phyloP scores from a whole-genome alignment of 2,797 vertebrate species.

The Ara ararauna region DNA sequence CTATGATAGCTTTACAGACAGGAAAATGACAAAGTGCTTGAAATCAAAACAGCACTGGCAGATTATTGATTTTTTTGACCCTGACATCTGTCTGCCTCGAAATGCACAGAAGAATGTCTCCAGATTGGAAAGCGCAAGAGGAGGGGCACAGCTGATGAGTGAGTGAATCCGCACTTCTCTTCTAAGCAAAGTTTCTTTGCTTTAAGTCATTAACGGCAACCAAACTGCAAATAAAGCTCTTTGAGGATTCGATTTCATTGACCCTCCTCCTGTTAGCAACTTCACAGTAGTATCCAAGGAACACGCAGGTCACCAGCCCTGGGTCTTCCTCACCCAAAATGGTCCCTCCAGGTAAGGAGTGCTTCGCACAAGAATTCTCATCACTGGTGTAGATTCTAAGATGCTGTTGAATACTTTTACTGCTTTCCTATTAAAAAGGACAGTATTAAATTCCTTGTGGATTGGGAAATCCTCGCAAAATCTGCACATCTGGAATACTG shows the following conservation, averaged over 20 bases:
- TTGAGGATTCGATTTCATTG: background rate
- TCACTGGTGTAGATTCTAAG: background rate
- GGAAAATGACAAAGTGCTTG: background rate
- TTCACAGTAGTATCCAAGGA: background rate
- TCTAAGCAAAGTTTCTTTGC: background rate
- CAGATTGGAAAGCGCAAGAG: background rate
- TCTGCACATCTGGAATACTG: background rate
- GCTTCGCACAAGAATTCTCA: background rate
- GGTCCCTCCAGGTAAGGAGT: background rate
- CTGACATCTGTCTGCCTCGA: background rate
- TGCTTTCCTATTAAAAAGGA: accelerated
- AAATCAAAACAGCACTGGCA: background rate
- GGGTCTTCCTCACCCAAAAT: background rate
- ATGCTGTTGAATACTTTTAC: background rate
- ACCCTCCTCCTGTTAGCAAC: background rate
- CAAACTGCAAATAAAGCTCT: accelerated
- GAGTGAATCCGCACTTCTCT: background rate
- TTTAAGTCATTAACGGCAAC: background rate
- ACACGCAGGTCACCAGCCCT: accelerated
- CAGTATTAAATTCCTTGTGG: background rate
- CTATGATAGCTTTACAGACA: background rate
- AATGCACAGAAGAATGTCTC: background rate
- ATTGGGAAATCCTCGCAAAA: background rate
- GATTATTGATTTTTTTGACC: background rate
- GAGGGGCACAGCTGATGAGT: background rate